Base-by-base conservation (phyloP, 2,888 invertebrate genomes). In the Gryllus longicercus region DNA sequence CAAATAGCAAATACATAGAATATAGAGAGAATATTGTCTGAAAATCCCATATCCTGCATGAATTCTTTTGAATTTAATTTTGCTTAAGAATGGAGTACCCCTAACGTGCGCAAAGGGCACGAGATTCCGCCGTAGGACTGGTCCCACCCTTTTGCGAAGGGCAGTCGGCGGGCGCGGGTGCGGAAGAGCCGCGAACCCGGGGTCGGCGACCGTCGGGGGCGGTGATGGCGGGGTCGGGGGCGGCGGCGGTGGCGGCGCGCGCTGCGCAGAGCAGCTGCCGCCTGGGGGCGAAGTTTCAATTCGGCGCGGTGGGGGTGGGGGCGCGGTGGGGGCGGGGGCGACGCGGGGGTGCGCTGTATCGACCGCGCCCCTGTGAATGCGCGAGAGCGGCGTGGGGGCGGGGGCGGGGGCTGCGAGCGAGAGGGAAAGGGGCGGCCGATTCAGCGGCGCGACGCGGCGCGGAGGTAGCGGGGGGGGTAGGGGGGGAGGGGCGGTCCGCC, bases 321-420 rank as follows among this genome's bases (percentile, higher is more conserved):
- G 5, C 5, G n/a, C n/a, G n/a, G n/a, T n/a, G 11, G n/a, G 16
- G 63, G 63, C 63, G 14, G 63, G 16, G 14, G 12, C 12, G 63
- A 4, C 63, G 14, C 11, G 12, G 63, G 63, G 63, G 11, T 18
- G 63, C 14, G n/a, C n/a, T n/a, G 63, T 63, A 63, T 63, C 63
- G 63, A 63, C 63, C 63, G 63, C 63, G 63, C 63, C 63, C 63
- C 8, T n/a, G 63, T 63, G 63, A 63, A 63, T 63, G 63, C 63
- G 63, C 14, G 63, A 63, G 16, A 0, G 14, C 12, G 63, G 2
- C 5, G 16, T 4, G 63, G 63, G 8, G 38, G 63, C n/a, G 3
- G 63, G 4, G 14, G 18, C 18, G 51, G n/a, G 5, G 63, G 2
- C 63, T 18, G 16, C 2, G 16, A 18, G 16, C n/a, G 63, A 63